Conservation (phyloP, 2,113 vertebrate genomes). For the Saguinus midas region DNA sequence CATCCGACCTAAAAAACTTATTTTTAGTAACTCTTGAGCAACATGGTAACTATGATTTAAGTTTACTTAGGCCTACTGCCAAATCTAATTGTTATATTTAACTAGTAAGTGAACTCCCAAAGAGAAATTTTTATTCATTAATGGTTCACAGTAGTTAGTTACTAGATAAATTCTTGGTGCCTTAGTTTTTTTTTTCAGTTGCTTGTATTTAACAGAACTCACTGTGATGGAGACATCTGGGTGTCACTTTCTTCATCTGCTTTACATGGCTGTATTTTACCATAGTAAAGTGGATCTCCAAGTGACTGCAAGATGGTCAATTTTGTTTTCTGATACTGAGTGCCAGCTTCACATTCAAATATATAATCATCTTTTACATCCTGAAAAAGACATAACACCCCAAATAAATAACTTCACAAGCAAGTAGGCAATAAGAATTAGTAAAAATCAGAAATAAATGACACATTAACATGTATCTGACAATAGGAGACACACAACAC, state of each 20-base stretch:
- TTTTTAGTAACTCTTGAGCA: constrained; percentile 1
- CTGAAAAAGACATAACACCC: constrained; percentile 81
- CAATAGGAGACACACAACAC: not conserved
- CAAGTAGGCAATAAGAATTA: not conserved
- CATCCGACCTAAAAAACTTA: not conserved
- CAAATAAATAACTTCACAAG: not conserved
- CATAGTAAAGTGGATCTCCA: constrained; percentile 96
- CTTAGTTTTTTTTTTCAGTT: not conserved
- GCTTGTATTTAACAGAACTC: constrained; percentile 76
- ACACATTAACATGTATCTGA: not conserved
- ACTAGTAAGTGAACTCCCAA: not conserved
- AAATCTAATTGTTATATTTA: not conserved
- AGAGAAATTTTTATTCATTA: not conserved
- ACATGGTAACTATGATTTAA: not conserved
- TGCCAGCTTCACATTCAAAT: constrained; percentile 96
- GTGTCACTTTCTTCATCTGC: constrained; percentile 89
- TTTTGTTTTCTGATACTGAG: constrained; percentile 94
- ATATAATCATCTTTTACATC: constrained; percentile 96
- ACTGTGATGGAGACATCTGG: constrained; percentile 92
- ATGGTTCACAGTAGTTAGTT: not conserved
- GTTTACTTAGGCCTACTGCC: not conserved
- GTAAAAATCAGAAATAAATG: not conserved
- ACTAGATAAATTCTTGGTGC: not conserved
- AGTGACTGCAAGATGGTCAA: constrained; percentile 95
- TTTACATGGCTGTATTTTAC: constrained; percentile 95